Percentiles rank a stretch among this genome's conserved stretches.
Evolutionary conservation across 2,113 vertebrate species (phyloP).

Genomic region (Spilogale gracilis): DNA sequence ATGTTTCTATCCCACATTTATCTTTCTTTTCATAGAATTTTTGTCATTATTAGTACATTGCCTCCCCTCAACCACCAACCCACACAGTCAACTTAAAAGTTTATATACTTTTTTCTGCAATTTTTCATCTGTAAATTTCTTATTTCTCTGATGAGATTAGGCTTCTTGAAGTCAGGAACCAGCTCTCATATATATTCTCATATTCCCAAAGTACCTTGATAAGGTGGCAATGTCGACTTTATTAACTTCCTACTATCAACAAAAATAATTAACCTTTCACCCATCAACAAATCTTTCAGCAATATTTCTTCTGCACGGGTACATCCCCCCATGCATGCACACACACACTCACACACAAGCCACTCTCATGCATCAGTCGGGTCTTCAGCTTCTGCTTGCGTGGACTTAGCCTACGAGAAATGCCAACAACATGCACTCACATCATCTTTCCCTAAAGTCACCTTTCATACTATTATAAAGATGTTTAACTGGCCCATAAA

Average conservation of each 20-base stretch:
- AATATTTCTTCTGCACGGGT: neutral
- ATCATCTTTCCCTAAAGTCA: neutral
- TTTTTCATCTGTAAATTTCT: neutral
- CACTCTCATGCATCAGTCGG: neutral
- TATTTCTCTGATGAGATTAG: neutral
- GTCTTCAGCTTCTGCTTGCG: neutral
- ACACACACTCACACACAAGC: too few species aligned
- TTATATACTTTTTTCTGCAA: neutral
- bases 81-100: neutral
- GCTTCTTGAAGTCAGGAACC: neutral
- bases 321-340: neutral
- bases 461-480: neutral
- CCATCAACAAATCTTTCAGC: neutral
- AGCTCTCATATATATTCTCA: neutral
- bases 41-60: neutral
- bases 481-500: neutral
- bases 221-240: neutral
- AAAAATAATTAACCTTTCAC: neutral
- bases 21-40: neutral
- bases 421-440: neutral
- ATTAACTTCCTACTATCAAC: neutral
- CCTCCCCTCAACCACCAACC: neutral
- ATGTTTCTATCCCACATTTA: neutral
- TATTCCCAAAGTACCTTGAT: neutral
- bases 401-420: neutral